Conservation (phyloP, 2,888 invertebrate genomes). For the Pheosia tremula region DNA sequence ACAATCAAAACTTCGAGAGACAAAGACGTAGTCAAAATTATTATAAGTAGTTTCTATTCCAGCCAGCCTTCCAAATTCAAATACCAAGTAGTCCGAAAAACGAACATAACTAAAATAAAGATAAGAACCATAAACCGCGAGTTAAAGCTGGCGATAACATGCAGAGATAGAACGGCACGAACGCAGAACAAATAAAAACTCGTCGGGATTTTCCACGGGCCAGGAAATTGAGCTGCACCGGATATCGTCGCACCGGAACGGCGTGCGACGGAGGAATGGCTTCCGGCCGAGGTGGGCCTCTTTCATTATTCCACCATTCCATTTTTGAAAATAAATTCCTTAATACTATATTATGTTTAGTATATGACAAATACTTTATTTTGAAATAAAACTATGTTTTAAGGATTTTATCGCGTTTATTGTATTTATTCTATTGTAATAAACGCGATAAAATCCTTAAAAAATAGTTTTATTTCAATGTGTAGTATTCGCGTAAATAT, state of each 20-base stretch:
- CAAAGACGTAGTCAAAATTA: not conserved
- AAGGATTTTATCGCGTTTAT: too few species aligned
- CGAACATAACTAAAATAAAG: not conserved
- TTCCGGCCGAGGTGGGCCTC: constrained; percentile 73
- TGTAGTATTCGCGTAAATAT: too few species aligned
- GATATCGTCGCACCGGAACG: constrained; percentile 80
- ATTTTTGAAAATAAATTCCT: constrained; percentile 37
- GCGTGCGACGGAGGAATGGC: constrained; percentile 74
- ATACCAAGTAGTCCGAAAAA: not conserved
- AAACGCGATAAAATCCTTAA: too few species aligned
- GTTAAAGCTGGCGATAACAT: not conserved
- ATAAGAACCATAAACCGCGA: not conserved
- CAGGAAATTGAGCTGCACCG: constrained; percentile 82
- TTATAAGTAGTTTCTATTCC: not conserved
- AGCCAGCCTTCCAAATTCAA: not conserved
- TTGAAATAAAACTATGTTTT: too few species aligned
- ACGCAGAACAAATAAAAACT: constrained; percentile 68
- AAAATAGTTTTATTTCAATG: too few species aligned
- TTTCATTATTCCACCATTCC: constrained; percentile 68
- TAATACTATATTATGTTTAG: not conserved
- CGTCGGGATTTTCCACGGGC: constrained; percentile 62
- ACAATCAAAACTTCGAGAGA: not conserved
- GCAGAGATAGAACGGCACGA: constrained; percentile 47
- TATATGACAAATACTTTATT: too few species aligned
- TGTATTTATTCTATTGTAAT: too few species aligned